Conservation (phyloP, 2,797 vertebrate genomes). For the Danio albolineatus region DNA sequence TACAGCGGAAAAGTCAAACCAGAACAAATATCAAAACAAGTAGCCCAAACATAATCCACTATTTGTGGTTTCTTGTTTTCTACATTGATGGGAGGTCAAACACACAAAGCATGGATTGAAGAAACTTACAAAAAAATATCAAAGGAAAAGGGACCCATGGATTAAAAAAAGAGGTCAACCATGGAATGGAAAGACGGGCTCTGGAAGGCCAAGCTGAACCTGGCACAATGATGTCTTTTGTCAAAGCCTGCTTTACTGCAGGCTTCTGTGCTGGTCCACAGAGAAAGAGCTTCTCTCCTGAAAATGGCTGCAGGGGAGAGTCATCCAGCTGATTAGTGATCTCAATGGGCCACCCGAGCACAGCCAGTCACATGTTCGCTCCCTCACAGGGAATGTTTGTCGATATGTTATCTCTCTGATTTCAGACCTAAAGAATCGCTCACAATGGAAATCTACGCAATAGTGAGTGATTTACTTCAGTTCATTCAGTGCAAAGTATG, state of each 20-base stretch:
- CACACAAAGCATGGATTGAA: slow-evolving; percentile 14
- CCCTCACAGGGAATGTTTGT: slow-evolving; percentile 47
- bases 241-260: slow-evolving; percentile 44
- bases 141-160: slow-evolving; percentile 29
- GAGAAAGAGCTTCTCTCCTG: slow-evolving; percentile 51
- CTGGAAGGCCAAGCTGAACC: slow-evolving; percentile 43
- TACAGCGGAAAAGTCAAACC: background rate
- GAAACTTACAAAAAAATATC: slow-evolving; percentile 36
- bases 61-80: slow-evolving; percentile 8
- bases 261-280: slow-evolving; percentile 35
- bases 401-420: slow-evolving; percentile 24
- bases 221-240: slow-evolving; percentile 60
- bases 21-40: slow-evolving; percentile 8
- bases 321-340: slow-evolving; percentile 51
- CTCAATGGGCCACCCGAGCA: slow-evolving; percentile 28
- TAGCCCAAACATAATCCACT: background rate
- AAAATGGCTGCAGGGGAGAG: slow-evolving; percentile 54
- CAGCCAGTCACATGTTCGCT: slow-evolving; percentile 52
- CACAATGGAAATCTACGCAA: slow-evolving; percentile 26
- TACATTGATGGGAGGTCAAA: slow-evolving; percentile 16
- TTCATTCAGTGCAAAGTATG: slow-evolving; percentile 12
- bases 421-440: slow-evolving; percentile 32
- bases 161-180: slow-evolving; percentile 51
- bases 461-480: slow-evolving; percentile 1
- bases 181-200: slow-evolving; percentile 42